Conservation (phyloP, 2,113 vertebrate species). For the Thalassarche chlororhynchos region DNA sequence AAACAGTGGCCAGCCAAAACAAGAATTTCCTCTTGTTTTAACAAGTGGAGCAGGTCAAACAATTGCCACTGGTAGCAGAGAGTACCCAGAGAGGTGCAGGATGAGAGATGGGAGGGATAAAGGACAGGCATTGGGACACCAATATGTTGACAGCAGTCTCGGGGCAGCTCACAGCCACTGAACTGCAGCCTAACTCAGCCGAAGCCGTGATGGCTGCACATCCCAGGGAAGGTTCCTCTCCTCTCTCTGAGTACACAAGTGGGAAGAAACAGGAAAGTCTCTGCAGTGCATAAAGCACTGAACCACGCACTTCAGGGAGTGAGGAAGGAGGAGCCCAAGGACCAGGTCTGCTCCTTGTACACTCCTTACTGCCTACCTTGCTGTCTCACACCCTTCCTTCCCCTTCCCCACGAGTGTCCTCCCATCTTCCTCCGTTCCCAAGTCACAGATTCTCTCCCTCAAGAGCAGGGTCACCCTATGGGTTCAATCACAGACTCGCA, state of each 20-base stretch:
- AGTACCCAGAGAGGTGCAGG: background rate
- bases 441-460: background rate
- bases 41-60: background rate
- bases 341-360: background rate
- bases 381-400: background rate
- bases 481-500: background rate
- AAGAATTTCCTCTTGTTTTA: background rate
- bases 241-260: background rate
- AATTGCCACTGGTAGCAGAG: background rate
- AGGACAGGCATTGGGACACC: background rate
- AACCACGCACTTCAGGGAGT: background rate
- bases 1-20: background rate
- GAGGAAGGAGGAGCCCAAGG: background rate
- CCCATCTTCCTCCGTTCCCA: background rate
- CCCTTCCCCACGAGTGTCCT: background rate
- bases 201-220: background rate
- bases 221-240: background rate
- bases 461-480: background rate
- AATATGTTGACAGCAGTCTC: background rate
- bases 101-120: background rate
- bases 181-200: background rate
- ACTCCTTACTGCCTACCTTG: background rate
- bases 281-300: background rate
- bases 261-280: background rate
- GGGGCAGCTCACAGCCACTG: background rate